These are phyloP conservation scores for Sceloporus tristichus DNA, from an alignment of 2,113 vertebrate genomes.

Conservation along the genomic window DNA sequence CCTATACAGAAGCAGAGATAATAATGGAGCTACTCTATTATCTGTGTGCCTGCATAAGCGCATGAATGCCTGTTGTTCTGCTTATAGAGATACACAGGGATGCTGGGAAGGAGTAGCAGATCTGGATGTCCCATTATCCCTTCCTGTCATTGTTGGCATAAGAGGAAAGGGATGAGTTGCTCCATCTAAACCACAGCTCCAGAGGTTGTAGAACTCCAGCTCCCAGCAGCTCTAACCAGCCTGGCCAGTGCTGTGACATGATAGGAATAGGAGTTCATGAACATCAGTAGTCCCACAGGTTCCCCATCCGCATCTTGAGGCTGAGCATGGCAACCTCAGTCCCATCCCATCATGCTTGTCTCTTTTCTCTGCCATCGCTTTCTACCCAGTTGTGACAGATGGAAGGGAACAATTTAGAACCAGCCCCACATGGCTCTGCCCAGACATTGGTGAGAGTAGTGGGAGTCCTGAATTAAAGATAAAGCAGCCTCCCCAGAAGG, in stretches of 20 bases:
- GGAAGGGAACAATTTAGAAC: not conserved
- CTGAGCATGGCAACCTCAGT: not conserved
- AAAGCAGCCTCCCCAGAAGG: slow-evolving; percentile 25
- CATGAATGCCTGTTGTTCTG: too few relatives aligned
- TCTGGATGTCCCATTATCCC: not conserved
- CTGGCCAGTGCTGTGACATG: not conserved
- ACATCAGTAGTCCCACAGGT: not conserved
- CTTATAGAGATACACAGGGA: not conserved
- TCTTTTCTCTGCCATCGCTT: not conserved
- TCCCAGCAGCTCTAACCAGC: not conserved
- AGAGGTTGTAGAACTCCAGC: not conserved
- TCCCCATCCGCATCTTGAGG: too few relatives aligned
- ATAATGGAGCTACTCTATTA: too few relatives aligned
- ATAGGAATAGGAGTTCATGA: not conserved
- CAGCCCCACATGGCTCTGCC: not conserved
- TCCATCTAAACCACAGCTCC: not conserved
- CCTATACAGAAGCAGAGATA: too few relatives aligned
- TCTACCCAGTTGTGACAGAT: not conserved
- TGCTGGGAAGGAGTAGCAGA: not conserved
- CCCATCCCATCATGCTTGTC: not conserved
- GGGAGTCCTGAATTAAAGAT: slow-evolving; percentile 33
- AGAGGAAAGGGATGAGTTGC: not conserved
- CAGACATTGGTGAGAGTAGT: not conserved
- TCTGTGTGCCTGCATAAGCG: too few relatives aligned
- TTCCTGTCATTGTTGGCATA: not conserved